These are phyloP conservation scores for Xestia rhomboidea DNA, from an alignment of 2,888 invertebrate genomes.

Conservation along the genomic window DNA sequence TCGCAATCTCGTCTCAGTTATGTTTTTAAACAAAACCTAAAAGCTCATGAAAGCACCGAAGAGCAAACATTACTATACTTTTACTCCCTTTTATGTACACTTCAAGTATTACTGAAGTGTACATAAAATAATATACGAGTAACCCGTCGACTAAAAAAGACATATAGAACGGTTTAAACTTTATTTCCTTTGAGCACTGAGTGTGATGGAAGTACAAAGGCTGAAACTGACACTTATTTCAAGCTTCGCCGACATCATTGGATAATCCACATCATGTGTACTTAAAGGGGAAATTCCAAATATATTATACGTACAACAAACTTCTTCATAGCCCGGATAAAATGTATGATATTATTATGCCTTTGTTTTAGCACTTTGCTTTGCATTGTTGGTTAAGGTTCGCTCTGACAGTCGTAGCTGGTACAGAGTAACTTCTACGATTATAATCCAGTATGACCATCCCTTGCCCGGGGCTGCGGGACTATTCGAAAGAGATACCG, in stretches of 20 bases:
- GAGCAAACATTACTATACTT: constrained; percentile 28
- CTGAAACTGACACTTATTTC: constrained; percentile 58
- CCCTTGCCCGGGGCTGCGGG: too few species aligned
- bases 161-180: constrained; percentile 51
- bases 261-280: constrained; percentile 49
- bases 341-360: constrained; percentile 26
- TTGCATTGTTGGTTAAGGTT: constrained; percentile 28
- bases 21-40: constrained; percentile 30
- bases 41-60: constrained; percentile 24
- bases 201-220: constrained; percentile 57
- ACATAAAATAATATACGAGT: constrained; percentile 57
- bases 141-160: constrained; percentile 44
- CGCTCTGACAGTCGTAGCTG: constrained; percentile 6
- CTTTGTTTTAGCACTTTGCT: constrained; percentile 21
- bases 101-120: constrained; percentile 47
- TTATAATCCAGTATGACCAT: constrained; percentile 34
- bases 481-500: too few species aligned
- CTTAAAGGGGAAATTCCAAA: constrained; percentile 47
- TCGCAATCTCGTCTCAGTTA: constrained; percentile 8
- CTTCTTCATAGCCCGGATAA: constrained; percentile 25
- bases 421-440: constrained; percentile 46
- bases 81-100: constrained; percentile 33
- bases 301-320: constrained; percentile 41
- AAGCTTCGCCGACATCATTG: constrained; percentile 49
- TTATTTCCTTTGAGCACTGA: constrained; percentile 63